Evolutionary conservation across 2,113 vertebrate species (phyloP).

Genomic region (Talpa occidentalis): DNA sequence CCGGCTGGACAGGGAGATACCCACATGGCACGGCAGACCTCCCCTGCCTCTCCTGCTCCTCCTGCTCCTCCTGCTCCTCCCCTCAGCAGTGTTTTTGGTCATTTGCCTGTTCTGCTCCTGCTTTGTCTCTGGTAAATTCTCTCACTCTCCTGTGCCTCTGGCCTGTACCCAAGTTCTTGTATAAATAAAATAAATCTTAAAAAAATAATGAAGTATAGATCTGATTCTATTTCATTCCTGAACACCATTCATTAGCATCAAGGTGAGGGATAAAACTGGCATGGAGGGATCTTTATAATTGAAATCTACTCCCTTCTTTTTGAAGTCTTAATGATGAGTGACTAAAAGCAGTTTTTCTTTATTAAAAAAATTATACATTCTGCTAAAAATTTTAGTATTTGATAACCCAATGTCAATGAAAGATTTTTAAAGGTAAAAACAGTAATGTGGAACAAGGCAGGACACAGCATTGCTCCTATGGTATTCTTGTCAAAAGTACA

Average conservation of each 20-base stretch:
- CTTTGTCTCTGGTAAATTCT: too few species aligned
- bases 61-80: too few species aligned
- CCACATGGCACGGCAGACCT: too few species aligned
- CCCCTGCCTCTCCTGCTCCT: too few species aligned
- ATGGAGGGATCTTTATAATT: background rate
- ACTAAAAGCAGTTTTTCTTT: background rate
- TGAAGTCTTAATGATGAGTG: background rate
- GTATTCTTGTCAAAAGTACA: background rate
- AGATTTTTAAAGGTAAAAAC: background rate
- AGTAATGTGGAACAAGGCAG: background rate
- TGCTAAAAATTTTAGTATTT: background rate
- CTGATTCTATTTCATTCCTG: background rate
- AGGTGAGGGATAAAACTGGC: background rate
- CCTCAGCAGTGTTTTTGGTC: too few species aligned
- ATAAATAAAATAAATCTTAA: too few species aligned
- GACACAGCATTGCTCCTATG: background rate
- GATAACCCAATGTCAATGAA: background rate
- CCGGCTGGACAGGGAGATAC: too few species aligned
- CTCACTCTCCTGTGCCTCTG: too few species aligned
- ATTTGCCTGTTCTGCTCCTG: too few species aligned
- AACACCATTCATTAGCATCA: background rate
- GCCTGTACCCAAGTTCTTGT: too few species aligned
- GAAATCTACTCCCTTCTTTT: background rate
- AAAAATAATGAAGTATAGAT: background rate
- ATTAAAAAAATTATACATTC: background rate